Percentiles rank a stretch among this genome's conserved stretches.
phyloP scores from a whole-genome alignment of 1,140 invertebrate species.

The Planococcus citri region DNA sequence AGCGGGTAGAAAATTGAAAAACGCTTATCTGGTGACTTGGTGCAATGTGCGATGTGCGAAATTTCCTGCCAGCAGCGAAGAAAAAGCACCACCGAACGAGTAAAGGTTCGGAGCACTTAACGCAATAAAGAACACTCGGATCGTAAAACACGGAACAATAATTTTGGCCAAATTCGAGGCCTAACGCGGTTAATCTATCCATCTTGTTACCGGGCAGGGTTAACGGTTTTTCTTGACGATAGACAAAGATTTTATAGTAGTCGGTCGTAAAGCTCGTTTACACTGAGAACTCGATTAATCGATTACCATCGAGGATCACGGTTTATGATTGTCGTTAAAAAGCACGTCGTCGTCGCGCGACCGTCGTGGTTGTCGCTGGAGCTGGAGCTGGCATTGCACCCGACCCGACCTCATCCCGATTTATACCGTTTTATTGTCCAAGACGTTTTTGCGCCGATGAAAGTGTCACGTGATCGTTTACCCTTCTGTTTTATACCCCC shows the following conservation, averaged over 20 bases:
- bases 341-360: neutral
- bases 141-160: conserved; percentile 14
- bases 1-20: neutral
- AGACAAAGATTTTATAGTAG: conserved; percentile 18
- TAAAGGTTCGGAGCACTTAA: neutral
- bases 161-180: conserved; percentile 12
- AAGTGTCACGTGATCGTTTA: conserved; percentile 3
- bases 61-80: neutral
- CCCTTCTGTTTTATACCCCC: neutral
- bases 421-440: conserved; percentile 15
- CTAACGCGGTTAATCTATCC: conserved; percentile 11
- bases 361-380: neutral
- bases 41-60: neutral
- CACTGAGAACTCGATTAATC: conserved; percentile 17
- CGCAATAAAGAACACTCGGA: neutral
- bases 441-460: neutral
- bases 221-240: conserved; percentile 5
- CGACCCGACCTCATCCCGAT: neutral
- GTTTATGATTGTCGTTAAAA: conserved; percentile 16
- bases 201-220: neutral
- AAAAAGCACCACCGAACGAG: neutral
- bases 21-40: neutral
- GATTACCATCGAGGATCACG: conserved; percentile 16
- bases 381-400: neutral
- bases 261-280: conserved; percentile 19